Base-by-base conservation (phyloP, 2,113 vertebrate species). In the Pteronura brasiliensis region DNA sequence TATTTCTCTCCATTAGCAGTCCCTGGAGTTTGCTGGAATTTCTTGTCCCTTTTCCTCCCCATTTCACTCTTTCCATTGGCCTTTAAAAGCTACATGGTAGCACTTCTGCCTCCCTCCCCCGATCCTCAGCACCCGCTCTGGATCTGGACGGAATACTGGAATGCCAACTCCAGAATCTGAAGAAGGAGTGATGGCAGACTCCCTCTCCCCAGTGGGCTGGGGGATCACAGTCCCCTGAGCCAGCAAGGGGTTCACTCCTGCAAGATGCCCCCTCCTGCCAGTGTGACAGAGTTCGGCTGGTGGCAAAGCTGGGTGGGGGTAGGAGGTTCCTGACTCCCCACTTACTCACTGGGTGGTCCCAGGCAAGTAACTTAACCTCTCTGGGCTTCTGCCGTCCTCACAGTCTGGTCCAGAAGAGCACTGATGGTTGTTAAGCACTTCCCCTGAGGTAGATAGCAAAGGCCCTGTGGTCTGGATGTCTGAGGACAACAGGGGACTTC, bases 1-100 rank as follows among this genome's bases (percentile, higher is more conserved):
- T 96, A 96, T 97, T 94, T 95, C 95, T 91, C 95, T 97, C 97
- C 96, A 97, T 97, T 96, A 98, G 84, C 93, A 57, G 42, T 98
- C 95, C 93, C 97, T 72, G 57, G 98, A 96, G 98, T 88, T 97
- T 87, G 72, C 97, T 93, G 89, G 93, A 65, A 93, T 97, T 36
- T 77, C 92, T 94, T 90, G 82, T 95, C 83, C 92, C 57, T 95
- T 97, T 97, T 97, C 69, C 85, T 96, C 89, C 82, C 96, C 85
- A 71, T 96, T 98, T 97, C 96, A 96, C 97, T 91, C 91, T 85
- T 95, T 92, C 95, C 59, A 74, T 83, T 83, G 31, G 52, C 34
- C 52, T 52, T 90, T 80, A 13, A 20, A 87, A 52, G 83, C 42
- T 67, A 36, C 42, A n/a, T 36, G 74, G 83, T 85, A 49, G 49